Conservation (phyloP, 2,888 invertebrate genomes). For the Branchipolynoe longqiensis region DNA sequence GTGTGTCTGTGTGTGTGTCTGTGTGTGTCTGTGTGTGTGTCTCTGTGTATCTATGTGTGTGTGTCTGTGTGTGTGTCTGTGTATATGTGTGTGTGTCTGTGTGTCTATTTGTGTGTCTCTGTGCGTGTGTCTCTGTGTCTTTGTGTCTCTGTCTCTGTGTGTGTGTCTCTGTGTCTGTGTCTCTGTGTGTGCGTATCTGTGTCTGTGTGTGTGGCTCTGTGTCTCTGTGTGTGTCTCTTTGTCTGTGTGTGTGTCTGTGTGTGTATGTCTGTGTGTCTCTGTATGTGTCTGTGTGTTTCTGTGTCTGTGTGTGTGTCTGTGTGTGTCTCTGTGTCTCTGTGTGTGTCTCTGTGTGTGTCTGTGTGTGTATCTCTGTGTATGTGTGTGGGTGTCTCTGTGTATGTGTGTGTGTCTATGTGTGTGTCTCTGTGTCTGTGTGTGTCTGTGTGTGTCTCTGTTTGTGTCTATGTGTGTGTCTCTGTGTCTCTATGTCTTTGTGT, state of each 20-base stretch:
- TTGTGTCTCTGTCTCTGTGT: conserved; percentile 51
- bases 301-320: conserved; percentile 44
- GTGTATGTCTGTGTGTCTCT: background rate
- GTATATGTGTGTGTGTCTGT: background rate
- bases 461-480: too few relatives aligned
- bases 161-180: conserved; percentile 54
- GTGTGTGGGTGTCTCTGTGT: too few relatives aligned
- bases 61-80: background rate
- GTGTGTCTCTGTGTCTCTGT: conserved; percentile 11
- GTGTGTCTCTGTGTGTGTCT: too few relatives aligned
- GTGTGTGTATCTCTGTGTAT: too few relatives aligned
- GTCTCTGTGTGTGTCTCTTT: background rate
- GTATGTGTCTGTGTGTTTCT: conserved; percentile 54
- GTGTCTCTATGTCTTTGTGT: too few relatives aligned
- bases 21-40: background rate
- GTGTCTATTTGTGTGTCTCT: conserved; percentile 12
- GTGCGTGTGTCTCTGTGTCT: conserved; percentile 43
- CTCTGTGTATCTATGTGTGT: background rate
- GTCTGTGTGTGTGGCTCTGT: background rate
- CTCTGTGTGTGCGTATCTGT: background rate
- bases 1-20: background rate
- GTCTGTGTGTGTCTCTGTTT: too few relatives aligned
- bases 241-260: background rate
- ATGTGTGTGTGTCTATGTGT: too few relatives aligned
- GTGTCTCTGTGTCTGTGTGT: too few relatives aligned